Evolutionary conservation across 92 coral and sea anemone species (phyloP), one percentile per base, ranked within the genome.

Genomic region (Siderastrea siderea): DNA sequence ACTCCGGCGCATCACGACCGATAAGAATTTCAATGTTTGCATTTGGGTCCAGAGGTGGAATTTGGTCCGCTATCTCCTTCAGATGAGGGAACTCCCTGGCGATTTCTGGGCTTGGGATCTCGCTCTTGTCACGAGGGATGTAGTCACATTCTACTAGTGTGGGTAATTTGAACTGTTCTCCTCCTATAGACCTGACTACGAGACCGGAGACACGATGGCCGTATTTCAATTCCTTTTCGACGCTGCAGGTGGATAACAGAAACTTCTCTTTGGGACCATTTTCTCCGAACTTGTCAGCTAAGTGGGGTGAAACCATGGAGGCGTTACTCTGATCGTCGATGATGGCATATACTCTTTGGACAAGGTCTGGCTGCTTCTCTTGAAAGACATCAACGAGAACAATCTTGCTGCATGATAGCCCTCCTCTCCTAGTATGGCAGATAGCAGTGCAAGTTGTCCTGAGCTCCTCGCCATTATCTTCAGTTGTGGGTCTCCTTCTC

Each of bases 321-420:
- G 77, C 58, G 71, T 86, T 86, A 49, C 90, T 86, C 45, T 86
- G 85, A 1, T 86, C 86, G 47, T 86, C 90, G 5, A 78, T 16
- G 47, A 86, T 78, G 9, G 84, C 90, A 47, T 86, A 86, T 1
- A 86, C 89, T 47, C 84, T 49, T 45, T 62, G 60, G n/a, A 44
- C 45, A 6, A 14, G 77, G 47, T 46, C 71, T 65, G 71, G 71
- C 71, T 65, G 71, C 5, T 65, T 65, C 38, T 65, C 71, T 6
- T n/a, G 71, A 13, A 5, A 65, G 71, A 65, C 71, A 43, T 65
- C 71, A 0, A 65, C 71, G 6, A 65, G 71, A 43, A 65, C 71
- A 65, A 65, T 65, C 71, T 65, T 65, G 45, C 71, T 65, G 71
- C 71, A 65, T 1, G 6, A 26, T 26, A 26, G 38, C 38, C 38